These are phyloP conservation scores for Oscheius sp. DNA, from an alignment of 2,888 invertebrate species.

Conservation along the genomic window DNA sequence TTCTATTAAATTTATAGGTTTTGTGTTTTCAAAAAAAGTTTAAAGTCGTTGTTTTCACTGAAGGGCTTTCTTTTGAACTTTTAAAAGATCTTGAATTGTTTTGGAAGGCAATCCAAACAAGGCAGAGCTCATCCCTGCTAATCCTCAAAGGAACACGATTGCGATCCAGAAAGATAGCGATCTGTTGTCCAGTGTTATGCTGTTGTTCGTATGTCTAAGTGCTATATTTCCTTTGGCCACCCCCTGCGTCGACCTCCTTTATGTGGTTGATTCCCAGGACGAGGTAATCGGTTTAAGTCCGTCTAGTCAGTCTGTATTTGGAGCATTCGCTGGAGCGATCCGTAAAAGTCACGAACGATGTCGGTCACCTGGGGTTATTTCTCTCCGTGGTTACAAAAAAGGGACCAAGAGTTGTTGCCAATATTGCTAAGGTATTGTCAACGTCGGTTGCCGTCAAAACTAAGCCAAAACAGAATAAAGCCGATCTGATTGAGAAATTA, in stretches of 20 bases:
- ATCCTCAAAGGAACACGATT: background rate
- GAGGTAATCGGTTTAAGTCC: background rate
- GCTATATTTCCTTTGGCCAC: background rate
- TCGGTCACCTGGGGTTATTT: slow-evolving; percentile 29
- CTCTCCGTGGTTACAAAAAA: slow-evolving; percentile 34
- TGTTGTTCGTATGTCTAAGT: slow-evolving; percentile 26
- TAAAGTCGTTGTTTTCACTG: too few relatives aligned
- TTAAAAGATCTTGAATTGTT: background rate
- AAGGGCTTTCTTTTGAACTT: background rate
- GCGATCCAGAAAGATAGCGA: slow-evolving; percentile 16
- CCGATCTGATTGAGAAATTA: slow-evolving; percentile 35
- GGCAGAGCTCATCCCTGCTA: background rate
- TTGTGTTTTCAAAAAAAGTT: slow-evolving; percentile 8
- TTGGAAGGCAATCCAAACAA: too few relatives aligned
- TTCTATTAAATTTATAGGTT: slow-evolving; percentile 12
- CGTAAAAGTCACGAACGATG: slow-evolving; percentile 38
- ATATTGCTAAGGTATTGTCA: slow-evolving; percentile 32
- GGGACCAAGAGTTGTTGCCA: slow-evolving; percentile 38
- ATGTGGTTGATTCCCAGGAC: slow-evolving; percentile 36
- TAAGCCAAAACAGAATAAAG: slow-evolving; percentile 33
- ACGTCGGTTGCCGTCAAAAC: too few relatives aligned
- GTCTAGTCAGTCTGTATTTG: background rate
- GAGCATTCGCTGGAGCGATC: slow-evolving; percentile 38
- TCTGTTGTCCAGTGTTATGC: slow-evolving; percentile 21
- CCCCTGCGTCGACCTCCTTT: slow-evolving; percentile 43